A percentile compares a stretch with the other conserved stretches of the same genome.
phyloP scores from a whole-genome alignment of 2,888 invertebrate genomes.

The Caenorhabditis sinica region DNA sequence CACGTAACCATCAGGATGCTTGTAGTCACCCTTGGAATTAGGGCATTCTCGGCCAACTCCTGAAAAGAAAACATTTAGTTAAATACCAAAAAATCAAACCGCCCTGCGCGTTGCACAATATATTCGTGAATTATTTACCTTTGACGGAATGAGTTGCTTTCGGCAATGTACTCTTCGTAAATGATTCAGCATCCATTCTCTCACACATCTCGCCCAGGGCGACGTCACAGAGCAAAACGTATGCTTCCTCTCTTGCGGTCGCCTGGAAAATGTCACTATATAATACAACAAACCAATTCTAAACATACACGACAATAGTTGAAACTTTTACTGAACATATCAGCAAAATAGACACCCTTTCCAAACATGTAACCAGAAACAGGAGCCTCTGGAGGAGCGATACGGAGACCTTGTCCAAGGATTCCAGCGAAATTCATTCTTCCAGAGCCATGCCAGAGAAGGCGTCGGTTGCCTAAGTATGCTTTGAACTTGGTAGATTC shows the following conservation, averaged over 20 bases:
- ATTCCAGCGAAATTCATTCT: conserved; percentile 97
- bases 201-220: conserved; percentile 93
- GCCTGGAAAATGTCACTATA: conserved; percentile 34
- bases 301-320: conserved; percentile 75
- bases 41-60: conserved; percentile 89
- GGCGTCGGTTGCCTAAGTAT: conserved; percentile 75
- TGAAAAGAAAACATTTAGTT: conserved; percentile 73
- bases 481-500: conserved; percentile 88
- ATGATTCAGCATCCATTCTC: conserved; percentile 18
- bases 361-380: conserved; percentile 93
- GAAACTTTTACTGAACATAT: conserved; percentile 93
- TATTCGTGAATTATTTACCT: too few relatives aligned
- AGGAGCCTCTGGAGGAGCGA: conserved; percentile 98
- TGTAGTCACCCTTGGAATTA: conserved; percentile 87
- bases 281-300: too few relatives aligned
- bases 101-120: too few relatives aligned
- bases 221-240: conserved; percentile 92
- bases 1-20: conserved; percentile 87
- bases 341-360: conserved; percentile 96
- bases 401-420: conserved; percentile 90
- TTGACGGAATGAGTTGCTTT: conserved; percentile 87
- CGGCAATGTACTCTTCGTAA: conserved; percentile 17
- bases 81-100: too few relatives aligned
- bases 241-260: conserved; percentile 87
- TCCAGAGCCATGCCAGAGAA: conserved; percentile 92